These are phyloP conservation scores for Meteorus colon DNA, from an alignment of 2,888 invertebrate species.

Conservation along the genomic window DNA sequence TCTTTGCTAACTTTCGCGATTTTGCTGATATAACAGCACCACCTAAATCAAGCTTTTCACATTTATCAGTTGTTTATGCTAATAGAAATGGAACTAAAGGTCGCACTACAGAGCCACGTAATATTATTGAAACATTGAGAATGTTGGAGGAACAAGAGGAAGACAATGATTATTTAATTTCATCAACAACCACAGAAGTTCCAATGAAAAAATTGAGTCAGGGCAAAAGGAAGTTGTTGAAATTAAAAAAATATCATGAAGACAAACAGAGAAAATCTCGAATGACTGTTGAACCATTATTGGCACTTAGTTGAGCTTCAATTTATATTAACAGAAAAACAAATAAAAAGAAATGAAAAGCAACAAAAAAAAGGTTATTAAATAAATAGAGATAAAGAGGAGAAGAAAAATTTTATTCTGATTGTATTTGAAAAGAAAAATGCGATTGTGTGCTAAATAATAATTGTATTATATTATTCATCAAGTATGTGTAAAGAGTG, in stretches of 20 bases:
- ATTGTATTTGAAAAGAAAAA: background rate
- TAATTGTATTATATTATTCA: background rate
- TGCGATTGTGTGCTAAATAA: background rate
- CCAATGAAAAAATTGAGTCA: conserved; percentile 70
- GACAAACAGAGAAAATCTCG: conserved; percentile 69
- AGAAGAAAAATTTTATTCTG: background rate
- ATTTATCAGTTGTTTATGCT: conserved; percentile 88
- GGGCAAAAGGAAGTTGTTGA: conserved; percentile 67
- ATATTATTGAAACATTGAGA: conserved; percentile 87
- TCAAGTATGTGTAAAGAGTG: conserved; percentile 5
- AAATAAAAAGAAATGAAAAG: background rate
- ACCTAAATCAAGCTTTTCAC: conserved; percentile 86
- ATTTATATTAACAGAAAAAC: background rate
- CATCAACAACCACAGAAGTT: conserved; percentile 60
- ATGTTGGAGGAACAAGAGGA: conserved; percentile 79
- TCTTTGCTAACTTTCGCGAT: conserved; percentile 92
- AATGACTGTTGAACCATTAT: conserved; percentile 67
- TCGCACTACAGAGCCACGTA: conserved; percentile 80
- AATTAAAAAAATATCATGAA: conserved; percentile 69
- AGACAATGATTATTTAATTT: conserved; percentile 39
- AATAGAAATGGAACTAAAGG: conserved; percentile 83
- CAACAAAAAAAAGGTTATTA: background rate
- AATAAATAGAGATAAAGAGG: background rate
- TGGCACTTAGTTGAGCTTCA: conserved; percentile 68
- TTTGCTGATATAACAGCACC: conserved; percentile 93